These are phyloP conservation scores for Xiphophorus maculatus DNA, from an alignment of 2,113 vertebrate genomes.

Conservation along the genomic window DNA sequence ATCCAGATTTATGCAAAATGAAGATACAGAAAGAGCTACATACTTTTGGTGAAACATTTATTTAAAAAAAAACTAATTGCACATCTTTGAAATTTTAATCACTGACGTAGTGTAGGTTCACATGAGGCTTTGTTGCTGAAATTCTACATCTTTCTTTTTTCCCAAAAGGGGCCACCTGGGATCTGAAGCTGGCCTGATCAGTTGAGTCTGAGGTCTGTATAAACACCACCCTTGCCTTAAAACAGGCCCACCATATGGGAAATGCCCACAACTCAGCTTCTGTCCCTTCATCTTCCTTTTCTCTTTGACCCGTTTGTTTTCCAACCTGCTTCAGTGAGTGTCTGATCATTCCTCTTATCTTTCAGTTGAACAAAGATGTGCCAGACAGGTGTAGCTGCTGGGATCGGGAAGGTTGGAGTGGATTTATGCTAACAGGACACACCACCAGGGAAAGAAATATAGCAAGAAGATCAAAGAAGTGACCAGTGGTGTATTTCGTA, in stretches of 20 bases:
- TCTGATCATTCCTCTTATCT: constrained; percentile 71
- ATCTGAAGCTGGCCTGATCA: constrained; percentile 55
- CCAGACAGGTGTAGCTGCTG: constrained; percentile 66
- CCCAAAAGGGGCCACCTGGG: constrained; percentile 37
- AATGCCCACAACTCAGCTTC: constrained; percentile 59
- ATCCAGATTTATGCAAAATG: neutral
- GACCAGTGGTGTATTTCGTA: neutral
- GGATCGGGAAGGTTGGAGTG: constrained; percentile 39
- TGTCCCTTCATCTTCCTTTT: constrained; percentile 60
- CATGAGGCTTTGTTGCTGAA: neutral
- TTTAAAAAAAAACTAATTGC: too few species aligned
- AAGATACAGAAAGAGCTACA: neutral
- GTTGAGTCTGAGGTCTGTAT: constrained; percentile 63
- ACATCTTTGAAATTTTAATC: neutral
- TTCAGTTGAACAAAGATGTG: constrained; percentile 35
- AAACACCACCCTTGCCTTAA: constrained; percentile 62
- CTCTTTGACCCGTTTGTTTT: constrained; percentile 73
- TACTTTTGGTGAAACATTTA: neutral
- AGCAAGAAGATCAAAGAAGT: constrained; percentile 53
- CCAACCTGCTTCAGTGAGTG: constrained; percentile 72
- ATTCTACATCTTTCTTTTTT: constrained; percentile 36
- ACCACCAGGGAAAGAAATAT: constrained; percentile 21
- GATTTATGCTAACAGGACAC: constrained; percentile 39
- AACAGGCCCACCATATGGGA: constrained; percentile 69
- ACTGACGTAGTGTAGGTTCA: neutral